These are phyloP conservation scores for Nicator chloris DNA, from an alignment of 2,113 vertebrate genomes.

Conservation along the genomic window DNA sequence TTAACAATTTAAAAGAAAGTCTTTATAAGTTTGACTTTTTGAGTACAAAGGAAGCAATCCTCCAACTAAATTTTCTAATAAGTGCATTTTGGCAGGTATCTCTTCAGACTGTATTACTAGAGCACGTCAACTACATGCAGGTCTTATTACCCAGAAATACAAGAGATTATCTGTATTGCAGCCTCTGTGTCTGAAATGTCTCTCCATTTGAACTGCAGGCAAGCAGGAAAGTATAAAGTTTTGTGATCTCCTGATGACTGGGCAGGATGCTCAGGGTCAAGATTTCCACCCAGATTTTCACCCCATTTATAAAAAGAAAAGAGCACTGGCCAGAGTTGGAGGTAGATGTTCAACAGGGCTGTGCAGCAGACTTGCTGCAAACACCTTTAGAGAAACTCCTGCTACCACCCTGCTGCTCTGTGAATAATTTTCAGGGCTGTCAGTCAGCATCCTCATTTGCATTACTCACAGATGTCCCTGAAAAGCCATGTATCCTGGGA, in stretches of 20 bases:
- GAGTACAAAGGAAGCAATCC: not conserved
- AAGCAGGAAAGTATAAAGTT: not conserved
- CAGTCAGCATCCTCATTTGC: not conserved
- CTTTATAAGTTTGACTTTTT: not conserved
- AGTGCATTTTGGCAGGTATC: not conserved
- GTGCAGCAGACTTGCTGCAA: not conserved
- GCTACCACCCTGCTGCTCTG: not conserved
- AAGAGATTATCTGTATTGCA: not conserved
- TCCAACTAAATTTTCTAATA: not conserved
- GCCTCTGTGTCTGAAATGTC: not conserved
- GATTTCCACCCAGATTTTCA: not conserved
- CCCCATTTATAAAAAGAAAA: not conserved
- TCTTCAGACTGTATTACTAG: not conserved
- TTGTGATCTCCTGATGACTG: not conserved
- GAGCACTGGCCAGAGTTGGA: not conserved
- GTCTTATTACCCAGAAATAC: not conserved
- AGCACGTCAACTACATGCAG: not conserved
- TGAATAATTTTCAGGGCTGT: not conserved
- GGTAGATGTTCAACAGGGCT: not conserved
- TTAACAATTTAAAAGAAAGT: not conserved
- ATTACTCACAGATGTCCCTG: conserved; percentile 52
- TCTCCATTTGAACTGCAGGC: not conserved
- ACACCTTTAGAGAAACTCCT: not conserved
- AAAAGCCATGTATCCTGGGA: not conserved
- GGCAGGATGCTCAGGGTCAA: not conserved